These are phyloP conservation scores for Rhaphigaster nebulosa DNA, from an alignment of 2,888 invertebrate genomes.

Conservation along the genomic window DNA sequence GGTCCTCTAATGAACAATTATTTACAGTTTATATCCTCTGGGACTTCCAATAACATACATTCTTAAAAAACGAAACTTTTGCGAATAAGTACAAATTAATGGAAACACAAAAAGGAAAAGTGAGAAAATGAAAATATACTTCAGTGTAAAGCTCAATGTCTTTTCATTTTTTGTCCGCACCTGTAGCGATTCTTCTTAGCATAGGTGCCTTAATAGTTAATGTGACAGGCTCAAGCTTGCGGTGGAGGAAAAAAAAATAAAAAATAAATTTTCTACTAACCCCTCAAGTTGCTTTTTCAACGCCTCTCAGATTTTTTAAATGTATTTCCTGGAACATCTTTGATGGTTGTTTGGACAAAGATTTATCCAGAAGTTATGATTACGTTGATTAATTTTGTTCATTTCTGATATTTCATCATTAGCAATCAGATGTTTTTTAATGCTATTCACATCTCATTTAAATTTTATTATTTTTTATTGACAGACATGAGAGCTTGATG, in stretches of 20 bases:
- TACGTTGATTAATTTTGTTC: background rate
- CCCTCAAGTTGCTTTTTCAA: background rate
- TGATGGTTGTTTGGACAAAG: slow-evolving; percentile 44
- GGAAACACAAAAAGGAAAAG: background rate
- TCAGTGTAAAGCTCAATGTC: background rate
- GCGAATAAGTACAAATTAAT: background rate
- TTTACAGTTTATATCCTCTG: background rate
- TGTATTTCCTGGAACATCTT: slow-evolving; percentile 10
- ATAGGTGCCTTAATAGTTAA: slow-evolving; percentile 41
- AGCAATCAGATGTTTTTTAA: background rate
- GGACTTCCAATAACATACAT: background rate
- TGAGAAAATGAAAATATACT: background rate
- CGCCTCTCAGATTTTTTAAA: background rate
- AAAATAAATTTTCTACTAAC: background rate
- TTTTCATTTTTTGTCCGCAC: background rate
- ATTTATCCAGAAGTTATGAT: slow-evolving; percentile 29
- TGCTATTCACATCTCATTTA: background rate
- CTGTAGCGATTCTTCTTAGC: slow-evolving; percentile 36
- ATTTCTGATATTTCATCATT: background rate
- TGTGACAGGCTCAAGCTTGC: slow-evolving; percentile 9
- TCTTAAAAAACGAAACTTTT: background rate
- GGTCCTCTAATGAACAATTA: background rate
- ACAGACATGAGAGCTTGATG: background rate
- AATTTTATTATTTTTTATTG: background rate
- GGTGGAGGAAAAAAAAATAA: background rate